Evolutionary conservation across 2,797 vertebrate genomes (phyloP), one percentile per base, ranked within the genome.

Genomic region (Sebastes iracundus): DNA sequence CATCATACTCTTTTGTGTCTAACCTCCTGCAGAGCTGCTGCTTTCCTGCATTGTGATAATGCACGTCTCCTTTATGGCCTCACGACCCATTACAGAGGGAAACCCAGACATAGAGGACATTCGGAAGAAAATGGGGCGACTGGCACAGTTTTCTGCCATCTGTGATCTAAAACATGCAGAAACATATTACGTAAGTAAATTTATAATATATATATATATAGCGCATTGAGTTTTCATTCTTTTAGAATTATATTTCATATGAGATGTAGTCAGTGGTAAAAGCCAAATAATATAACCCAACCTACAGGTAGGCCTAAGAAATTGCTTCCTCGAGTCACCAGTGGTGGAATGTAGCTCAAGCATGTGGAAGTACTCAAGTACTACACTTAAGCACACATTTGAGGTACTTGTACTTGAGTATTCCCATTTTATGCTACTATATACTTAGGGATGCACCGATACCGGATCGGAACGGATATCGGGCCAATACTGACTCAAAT

Each of bases 21-120:
- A 2, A 67, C 62, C 55, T 62, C 49, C 81, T 87, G 53, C 84
- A 94, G 92, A 55, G 16, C 64, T 91, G 28, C 77, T 91, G 23
- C 28, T 92, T 35, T 83, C 23, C 42, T 82, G 72, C 69, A 66
- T 85, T 20, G 35, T 81, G 58, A 60, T 88, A 60, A 66, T 83
- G 46, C 46, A 82, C 46, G 33, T 93, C 55, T 64, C 55, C 25
- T 60, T 46, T 1, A 2, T 60, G 38, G 28, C 61, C 25, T 78
- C 62, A 13, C 1, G 0, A 8, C 32, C 70, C 4, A 1, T 11
- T 42, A 42, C 2, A 42, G 13, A 14, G 35, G 5, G 35, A 38
- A 38, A 38, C 13, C 35, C 13, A 38, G 0, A 12, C 5, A 0
- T 10, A 1, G 1, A 0, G 1, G 22, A 0, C 1, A 20, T 66